Percentiles rank a stretch among this genome's conserved stretches.
These are phyloP conservation scores for Stenoptilia bipunctidactyla DNA, from an alignment of 2,888 invertebrate genomes.

Conservation along the genomic window DNA sequence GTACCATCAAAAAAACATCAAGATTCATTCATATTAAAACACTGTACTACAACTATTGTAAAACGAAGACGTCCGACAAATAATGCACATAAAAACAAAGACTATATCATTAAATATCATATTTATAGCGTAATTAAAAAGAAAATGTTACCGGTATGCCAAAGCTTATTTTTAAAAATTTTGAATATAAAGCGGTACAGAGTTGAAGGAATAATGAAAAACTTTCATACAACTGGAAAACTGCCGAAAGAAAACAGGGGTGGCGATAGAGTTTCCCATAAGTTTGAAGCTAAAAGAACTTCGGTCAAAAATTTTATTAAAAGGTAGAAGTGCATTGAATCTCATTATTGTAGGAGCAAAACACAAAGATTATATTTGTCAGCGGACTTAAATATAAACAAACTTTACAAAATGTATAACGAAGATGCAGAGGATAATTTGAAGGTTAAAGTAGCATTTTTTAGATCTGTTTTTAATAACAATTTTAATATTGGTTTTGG, in stretches of 20 bases:
- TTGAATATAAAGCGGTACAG: no score
- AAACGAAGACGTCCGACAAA: no score
- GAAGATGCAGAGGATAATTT: neutral
- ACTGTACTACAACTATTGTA: no score
- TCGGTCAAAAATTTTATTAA: neutral
- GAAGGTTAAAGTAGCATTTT: neutral
- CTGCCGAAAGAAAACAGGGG: neutral
- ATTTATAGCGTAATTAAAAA: no score
- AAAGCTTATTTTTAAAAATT: no score
- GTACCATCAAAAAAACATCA: neutral
- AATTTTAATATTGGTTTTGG: conserved; percentile 1
- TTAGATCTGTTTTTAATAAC: conserved; percentile 1
- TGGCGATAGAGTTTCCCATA: neutral
- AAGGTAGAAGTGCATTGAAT: neutral
- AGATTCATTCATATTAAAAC: no score
- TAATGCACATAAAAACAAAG: no score
- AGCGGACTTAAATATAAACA: neutral
- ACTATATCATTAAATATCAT: no score
- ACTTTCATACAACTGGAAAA: no score
- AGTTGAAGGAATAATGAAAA: no score
- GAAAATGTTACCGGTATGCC: no score
- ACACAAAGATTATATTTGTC: neutral
- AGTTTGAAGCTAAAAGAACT: neutral
- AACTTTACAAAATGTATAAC: neutral
- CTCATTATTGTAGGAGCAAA: neutral